phyloP scores from a whole-genome alignment of 2,797 vertebrate genomes.

The Clarias pachynema region DNA sequence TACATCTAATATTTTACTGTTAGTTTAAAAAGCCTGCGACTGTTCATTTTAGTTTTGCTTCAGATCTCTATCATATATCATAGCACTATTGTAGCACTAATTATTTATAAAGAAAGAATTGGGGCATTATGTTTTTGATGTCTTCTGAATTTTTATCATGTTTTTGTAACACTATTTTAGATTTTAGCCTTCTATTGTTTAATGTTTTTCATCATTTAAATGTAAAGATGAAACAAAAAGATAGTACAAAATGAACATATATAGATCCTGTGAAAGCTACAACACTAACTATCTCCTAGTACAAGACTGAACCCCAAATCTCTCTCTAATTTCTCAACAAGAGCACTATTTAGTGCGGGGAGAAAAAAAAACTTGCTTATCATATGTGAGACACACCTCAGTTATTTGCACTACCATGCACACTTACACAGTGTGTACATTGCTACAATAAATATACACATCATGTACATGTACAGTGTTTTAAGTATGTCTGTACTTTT shows the following conservation, averaged over 20 bases:
- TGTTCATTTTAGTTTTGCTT: not conserved
- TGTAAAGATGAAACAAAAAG: not conserved
- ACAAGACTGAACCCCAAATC: no score
- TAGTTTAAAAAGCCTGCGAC: not conserved
- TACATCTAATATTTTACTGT: not conserved
- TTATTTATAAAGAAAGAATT: not conserved
- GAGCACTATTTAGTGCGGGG: no score
- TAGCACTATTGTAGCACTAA: not conserved
- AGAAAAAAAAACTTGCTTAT: no score
- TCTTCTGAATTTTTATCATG: not conserved
- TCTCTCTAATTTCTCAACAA: no score
- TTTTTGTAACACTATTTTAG: not conserved
- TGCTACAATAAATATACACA: no score
- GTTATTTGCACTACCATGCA: no score
- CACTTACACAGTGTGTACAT: no score
- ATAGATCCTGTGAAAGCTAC: no score
- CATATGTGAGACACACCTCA: no score
- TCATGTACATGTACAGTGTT: no score
- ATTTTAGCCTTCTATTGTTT: not conserved
- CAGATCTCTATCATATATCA: not conserved
- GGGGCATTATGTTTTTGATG: not conserved
- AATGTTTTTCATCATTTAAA: not conserved
- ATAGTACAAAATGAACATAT: not conserved
- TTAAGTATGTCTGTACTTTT: no score
- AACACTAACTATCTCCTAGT: no score